Evolutionary conservation across 1,140 invertebrate species (phyloP), one percentile per base, ranked within the genome.

Genomic region (Tetranychus urticae): DNA sequence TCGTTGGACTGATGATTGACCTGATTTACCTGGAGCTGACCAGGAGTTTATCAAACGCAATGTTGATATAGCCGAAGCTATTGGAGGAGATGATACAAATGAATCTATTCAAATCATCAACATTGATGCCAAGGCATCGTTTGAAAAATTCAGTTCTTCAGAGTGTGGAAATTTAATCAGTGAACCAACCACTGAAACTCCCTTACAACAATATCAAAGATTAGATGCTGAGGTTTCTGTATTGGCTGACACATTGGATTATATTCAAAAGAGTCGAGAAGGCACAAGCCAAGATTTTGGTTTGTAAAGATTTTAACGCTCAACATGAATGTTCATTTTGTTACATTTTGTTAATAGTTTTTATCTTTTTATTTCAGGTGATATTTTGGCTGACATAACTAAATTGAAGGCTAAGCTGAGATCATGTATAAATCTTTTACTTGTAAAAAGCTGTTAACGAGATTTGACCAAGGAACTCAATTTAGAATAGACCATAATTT

Each of bases 141-240:
- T 82, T 68, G 81, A 80, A 62, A 86, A 84, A 70, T 94, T 93
- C 68, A 86, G 86, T 75, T 86, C 82, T 13, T 87, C 88, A 71
- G 77, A 79, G 63, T 68, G 91, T 6, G 68, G 72, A 59, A 64
- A 8, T 45, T 59, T 60, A 62, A 64, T 63, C 4, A 56, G 37
- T 35, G 34, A 35, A 39, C 14, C 33, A 2, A 31, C 34, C 3
- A 33, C 8, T 62, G 89, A 94, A 73, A 86, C 86, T 1, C 79
- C 82, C 0, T 71, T 86, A 46, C 86, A 93, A 70, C 86, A 86
- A 67, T 88, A 85, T 68, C 82, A 88, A 66, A 76, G 89, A 52
- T 73, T 96, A 7, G 82, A 78, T 62, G 87, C 84, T 74, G 90
- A 96, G 75, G 80, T 90, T 66, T 82, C 84, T 61, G 85, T 91